These are phyloP conservation scores for Cynocephalus volans DNA, from an alignment of 2,113 vertebrate species.

Conservation along the genomic window DNA sequence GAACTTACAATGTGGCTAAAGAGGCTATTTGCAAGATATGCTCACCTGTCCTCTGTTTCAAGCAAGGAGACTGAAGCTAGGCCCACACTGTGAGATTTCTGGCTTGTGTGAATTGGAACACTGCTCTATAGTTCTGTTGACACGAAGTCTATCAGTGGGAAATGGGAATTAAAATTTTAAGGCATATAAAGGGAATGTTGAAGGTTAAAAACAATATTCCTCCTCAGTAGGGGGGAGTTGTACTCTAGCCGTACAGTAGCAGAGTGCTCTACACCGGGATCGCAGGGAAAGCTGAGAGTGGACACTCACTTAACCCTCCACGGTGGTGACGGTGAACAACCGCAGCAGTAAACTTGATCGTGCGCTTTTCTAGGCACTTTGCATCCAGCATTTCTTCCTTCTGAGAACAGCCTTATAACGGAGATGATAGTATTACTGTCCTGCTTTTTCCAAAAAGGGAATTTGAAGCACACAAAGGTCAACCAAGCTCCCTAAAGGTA, in stretches of 20 bases:
- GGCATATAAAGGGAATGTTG: background rate
- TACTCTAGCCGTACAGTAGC: rapidly evolving
- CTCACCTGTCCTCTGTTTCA: background rate
- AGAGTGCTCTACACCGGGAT: background rate
- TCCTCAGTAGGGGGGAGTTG: background rate
- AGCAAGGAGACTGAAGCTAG: background rate
- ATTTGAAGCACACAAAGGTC: background rate
- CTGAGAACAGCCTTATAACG: background rate
- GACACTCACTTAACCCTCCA: rapidly evolving
- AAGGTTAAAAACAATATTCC: background rate
- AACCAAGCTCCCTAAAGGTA: background rate
- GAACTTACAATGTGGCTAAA: background rate
- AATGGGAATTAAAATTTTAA: background rate
- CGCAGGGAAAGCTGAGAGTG: background rate
- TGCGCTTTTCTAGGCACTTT: background rate
- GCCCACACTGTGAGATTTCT: rapidly evolving
- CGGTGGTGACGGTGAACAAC: rapidly evolving
- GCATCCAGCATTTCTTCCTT: background rate
- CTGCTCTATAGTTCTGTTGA: background rate
- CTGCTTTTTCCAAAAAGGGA: conserved; percentile 6
- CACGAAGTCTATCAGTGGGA: background rate
- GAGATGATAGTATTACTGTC: too few relatives aligned
- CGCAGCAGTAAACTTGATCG: background rate
- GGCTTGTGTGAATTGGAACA: background rate
- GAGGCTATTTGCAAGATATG: background rate